These are phyloP conservation scores for Scylla paramamosain DNA, from an alignment of 1,140 invertebrate genomes.

Conservation along the genomic window DNA sequence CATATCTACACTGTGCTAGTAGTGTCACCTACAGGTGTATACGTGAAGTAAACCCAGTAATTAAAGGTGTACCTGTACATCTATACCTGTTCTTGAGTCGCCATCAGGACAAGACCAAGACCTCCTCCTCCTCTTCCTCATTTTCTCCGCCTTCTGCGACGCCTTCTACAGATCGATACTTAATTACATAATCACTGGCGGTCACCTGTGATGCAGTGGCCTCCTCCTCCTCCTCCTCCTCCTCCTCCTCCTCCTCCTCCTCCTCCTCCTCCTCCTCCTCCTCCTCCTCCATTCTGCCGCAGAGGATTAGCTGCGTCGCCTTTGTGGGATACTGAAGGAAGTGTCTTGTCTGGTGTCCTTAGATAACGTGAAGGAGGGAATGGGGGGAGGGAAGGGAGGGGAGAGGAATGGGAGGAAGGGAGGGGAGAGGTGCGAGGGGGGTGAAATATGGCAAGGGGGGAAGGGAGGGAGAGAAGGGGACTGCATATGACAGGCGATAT, in stretches of 20 bases:
- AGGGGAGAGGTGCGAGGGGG: background rate
- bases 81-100: too few relatives aligned
- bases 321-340: background rate
- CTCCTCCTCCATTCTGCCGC: background rate
- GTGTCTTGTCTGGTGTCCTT: background rate
- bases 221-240: background rate
- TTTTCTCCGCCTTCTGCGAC: background rate
- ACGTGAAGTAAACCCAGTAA: too few relatives aligned
- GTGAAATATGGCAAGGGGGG: background rate
- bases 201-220: background rate
- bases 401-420: background rate
- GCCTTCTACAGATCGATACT: background rate
- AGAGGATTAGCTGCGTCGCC: background rate
- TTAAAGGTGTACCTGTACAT: too few relatives aligned
- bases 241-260: conserved; percentile 32
- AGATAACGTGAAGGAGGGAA: background rate
- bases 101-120: too few relatives aligned
- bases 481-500: background rate
- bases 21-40: too few relatives aligned
- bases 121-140: background rate
- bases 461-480: background rate
- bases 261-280: conserved; percentile 32
- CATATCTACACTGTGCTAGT: too few relatives aligned
- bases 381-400: background rate
- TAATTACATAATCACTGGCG: conserved; percentile 22